Evolutionary conservation across 2,113 vertebrate genomes (phyloP).

Genomic region (Apus apus): DNA sequence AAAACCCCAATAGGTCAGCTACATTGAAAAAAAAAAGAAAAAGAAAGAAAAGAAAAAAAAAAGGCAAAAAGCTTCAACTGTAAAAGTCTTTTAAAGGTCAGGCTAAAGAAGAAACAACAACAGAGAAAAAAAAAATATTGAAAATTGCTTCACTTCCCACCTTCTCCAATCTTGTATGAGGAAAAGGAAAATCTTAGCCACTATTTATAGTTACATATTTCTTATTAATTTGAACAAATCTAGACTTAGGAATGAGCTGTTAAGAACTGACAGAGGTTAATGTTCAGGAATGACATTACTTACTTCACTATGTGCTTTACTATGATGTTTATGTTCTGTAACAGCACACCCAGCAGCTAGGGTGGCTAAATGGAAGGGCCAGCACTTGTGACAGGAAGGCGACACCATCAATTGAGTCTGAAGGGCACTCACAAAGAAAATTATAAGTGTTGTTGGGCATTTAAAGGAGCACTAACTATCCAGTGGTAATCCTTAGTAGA

Average conservation of each 20-base stretch:
- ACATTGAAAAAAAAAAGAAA: no score
- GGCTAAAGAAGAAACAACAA: neutral
- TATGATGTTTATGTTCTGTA: neutral
- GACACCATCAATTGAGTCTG: neutral
- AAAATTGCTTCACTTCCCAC: neutral
- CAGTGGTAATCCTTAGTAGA: neutral
- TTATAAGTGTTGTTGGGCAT: neutral
- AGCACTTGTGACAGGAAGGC: neutral
- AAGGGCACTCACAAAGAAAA: neutral
- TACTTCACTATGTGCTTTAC: neutral
- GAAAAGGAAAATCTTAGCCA: neutral
- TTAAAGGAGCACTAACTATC: neutral
- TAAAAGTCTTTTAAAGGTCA: neutral
- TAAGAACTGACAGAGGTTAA: neutral
- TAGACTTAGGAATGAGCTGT: neutral
- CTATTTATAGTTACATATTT: neutral
- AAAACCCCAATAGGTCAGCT: neutral
- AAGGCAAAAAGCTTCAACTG: neutral
- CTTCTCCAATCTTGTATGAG: neutral
- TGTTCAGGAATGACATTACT: neutral
- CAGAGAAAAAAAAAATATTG: neutral
- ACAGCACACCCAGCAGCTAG: neutral
- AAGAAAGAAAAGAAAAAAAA: neutral
- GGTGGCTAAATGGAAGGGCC: neutral
- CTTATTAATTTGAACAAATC: neutral